Base-by-base conservation (phyloP, 2,797 vertebrate species). In the Astyanax mexicanus region DNA sequence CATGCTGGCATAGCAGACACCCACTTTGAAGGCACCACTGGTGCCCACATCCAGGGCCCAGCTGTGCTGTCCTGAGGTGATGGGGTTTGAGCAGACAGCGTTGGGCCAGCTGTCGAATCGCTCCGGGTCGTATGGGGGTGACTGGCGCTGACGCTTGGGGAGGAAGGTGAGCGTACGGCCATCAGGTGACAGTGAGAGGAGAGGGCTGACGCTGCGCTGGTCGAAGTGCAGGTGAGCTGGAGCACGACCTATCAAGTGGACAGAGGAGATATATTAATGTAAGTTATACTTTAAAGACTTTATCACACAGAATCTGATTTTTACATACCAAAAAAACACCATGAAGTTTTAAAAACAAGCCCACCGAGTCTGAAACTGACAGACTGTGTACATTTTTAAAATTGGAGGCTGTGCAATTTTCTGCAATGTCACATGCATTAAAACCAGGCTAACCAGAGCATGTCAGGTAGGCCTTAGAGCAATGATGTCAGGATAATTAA, bases 91-190 rank as follows among this genome's bases (percentile, higher is more conserved):
- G 0, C 95, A 95, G 84, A 99, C 87, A 0, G 95, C 96, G 0
- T 98, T 98, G 86, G 97, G 97, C 96, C 95, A 98, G 78, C 83
- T 88, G 89, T 98, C 95, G 45, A 99, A 98, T 2, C 94, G 93
- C 0, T 94, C 93, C 0, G 95, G 94, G 86, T 94, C 86, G 27
- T 93, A 90, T 9, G 84, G 89, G 0, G 3, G 83, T 29, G 91
- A 86, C 52, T 85, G 80, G 61, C 93, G 94, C 1, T 86, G 58
- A 52, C 94, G 96, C 84, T 95, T 97, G 64, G 91, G 82, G 1
- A 80, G 84, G 90, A 96, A 98, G 60, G 91, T 96, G 85, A 98
- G 80, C 40, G 92, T 95, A 85, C 85, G 92, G 74, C 80, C 84
- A 83, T 97, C 93, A 0, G 93, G 91, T 0, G 96, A 96, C 54